Evolutionary conservation across 2,888 invertebrate species (phyloP).

Genomic region (Creontiades dilutus): DNA sequence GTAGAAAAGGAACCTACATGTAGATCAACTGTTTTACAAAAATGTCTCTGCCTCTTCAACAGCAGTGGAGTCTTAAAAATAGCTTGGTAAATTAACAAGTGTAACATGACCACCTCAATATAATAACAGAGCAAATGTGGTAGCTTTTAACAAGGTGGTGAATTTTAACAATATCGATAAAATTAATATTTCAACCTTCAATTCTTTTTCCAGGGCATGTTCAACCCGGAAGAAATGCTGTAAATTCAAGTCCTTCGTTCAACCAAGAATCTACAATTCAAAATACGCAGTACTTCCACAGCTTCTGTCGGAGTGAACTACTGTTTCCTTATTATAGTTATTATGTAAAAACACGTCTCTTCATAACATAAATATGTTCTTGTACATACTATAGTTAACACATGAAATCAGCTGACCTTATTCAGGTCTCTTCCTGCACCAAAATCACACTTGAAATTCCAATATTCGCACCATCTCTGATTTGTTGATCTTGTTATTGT

Average conservation of each 20-base stretch:
- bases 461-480: not conserved
- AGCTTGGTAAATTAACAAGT: no score
- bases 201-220: constrained; percentile 87
- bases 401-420: not conserved
- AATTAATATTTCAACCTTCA: constrained; percentile 76
- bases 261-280: not conserved
- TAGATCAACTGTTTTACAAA: no score
- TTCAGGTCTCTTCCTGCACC: not conserved
- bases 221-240: constrained; percentile 89
- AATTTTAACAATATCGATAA: not conserved
- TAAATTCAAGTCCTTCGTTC: not conserved
- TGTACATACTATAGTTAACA: not conserved
- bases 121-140: no score
- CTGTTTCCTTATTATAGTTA: not conserved
- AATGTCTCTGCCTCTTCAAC: no score
- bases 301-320: not conserved
- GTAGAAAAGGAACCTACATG: no score
- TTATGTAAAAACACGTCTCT: not conserved
- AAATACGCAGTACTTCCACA: not conserved
- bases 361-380: not conserved
- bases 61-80: no score
- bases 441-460: not conserved
- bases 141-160: no score
- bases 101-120: no score
- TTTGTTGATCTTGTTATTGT: not conserved